These are phyloP conservation scores for Rhineura floridana DNA, from an alignment of 2,113 vertebrate genomes.

Conservation along the genomic window DNA sequence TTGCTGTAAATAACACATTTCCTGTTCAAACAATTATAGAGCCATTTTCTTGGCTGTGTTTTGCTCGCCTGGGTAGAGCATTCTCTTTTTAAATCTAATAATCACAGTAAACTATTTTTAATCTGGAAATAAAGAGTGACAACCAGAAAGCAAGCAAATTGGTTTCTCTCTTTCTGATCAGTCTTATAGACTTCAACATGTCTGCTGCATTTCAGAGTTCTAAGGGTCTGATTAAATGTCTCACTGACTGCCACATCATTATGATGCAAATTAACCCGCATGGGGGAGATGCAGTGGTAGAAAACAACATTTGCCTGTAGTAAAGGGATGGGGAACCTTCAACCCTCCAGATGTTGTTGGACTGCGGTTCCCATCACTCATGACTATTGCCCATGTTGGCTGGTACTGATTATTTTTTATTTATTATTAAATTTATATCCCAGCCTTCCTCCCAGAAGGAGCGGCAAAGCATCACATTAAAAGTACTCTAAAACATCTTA, in stretches of 20 bases:
- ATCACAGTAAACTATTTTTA: background rate
- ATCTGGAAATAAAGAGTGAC: background rate
- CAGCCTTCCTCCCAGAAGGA: too few species aligned
- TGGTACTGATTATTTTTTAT: too few species aligned
- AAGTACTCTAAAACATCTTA: too few species aligned
- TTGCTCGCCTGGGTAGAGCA: background rate
- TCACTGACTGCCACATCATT: background rate
- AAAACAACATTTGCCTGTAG: background rate
- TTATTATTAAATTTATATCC: too few species aligned
- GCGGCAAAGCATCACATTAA: too few species aligned
- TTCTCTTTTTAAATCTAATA: background rate
- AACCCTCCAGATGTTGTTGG: too few species aligned
- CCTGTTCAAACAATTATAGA: background rate
- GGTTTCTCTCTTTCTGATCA: too few species aligned
- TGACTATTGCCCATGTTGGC: too few species aligned
- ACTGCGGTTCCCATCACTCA: too few species aligned
- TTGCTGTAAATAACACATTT: slow-evolving; percentile 17
- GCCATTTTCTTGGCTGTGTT: background rate
- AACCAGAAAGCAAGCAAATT: background rate
- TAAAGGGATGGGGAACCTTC: background rate
- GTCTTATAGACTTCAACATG: background rate
- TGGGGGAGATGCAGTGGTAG: background rate
- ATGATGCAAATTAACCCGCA: background rate
- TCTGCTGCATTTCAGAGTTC: background rate
- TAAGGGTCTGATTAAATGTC: background rate